phyloP scores from a whole-genome alignment of 1,140 invertebrate genomes.

The Ganaspis sp. region DNA sequence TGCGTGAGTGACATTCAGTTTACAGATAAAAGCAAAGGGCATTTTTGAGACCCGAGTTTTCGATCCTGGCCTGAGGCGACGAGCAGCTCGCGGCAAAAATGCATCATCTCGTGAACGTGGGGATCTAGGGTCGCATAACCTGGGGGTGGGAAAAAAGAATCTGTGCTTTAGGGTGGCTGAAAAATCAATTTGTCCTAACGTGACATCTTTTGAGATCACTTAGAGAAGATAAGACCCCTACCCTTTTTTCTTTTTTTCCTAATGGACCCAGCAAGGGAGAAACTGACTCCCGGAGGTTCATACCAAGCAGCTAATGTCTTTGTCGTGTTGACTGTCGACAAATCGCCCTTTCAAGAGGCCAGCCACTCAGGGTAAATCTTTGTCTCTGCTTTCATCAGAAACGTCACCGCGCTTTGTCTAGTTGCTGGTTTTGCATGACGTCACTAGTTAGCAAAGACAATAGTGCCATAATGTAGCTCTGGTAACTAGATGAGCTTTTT shows the following conservation, averaged over 20 bases:
- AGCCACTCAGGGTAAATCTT: slow-evolving; percentile 52
- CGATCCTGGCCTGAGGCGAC: slow-evolving; percentile 41
- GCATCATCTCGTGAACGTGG: slow-evolving; percentile 46
- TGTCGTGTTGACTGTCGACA: slow-evolving; percentile 73
- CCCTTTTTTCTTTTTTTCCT: slow-evolving; percentile 46
- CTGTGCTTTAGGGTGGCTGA: slow-evolving; percentile 49
- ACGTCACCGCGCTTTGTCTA: background rate
- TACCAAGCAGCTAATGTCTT: slow-evolving; percentile 65
- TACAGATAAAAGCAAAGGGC: slow-evolving; percentile 45
- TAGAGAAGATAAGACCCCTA: slow-evolving; percentile 52
- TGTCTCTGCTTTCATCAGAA: slow-evolving; percentile 42
- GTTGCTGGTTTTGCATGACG: background rate
- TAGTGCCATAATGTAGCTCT: background rate
- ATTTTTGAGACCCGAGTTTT: slow-evolving; percentile 49
- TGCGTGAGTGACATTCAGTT: slow-evolving; percentile 18
- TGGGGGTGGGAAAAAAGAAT: slow-evolving; percentile 27
- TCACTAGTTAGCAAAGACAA: background rate
- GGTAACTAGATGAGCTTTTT: slow-evolving; percentile 32
- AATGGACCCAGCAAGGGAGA: slow-evolving; percentile 59
- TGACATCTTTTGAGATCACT: slow-evolving; percentile 66
- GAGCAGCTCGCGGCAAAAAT: slow-evolving; percentile 42
- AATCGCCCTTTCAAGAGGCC: slow-evolving; percentile 67
- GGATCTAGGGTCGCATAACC: slow-evolving; percentile 36
- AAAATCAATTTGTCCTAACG: slow-evolving; percentile 68
- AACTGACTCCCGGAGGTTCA: slow-evolving; percentile 9